Percentiles rank a stretch among this genome's conserved stretches.
These are phyloP conservation scores for Chiridota heheva DNA, from an alignment of 35 echinoderm and acorn worm species.

Conservation along the genomic window DNA sequence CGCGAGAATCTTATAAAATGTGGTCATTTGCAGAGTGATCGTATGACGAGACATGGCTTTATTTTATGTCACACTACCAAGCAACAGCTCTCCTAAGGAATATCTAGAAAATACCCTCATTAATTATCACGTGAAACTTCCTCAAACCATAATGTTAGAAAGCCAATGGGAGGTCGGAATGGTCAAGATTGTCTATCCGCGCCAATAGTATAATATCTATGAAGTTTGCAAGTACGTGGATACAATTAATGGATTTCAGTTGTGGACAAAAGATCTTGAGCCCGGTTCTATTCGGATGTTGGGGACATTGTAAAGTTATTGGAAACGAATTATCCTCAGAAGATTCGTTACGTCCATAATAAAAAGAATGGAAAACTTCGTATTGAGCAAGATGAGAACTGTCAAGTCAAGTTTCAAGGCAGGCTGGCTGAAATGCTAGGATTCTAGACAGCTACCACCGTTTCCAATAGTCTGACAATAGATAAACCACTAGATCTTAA, in stretches of 20 bases:
- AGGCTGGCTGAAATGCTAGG: conserved; percentile 31
- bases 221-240: background rate
- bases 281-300: conserved; percentile 41
- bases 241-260: background rate
- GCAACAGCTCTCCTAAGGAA: conserved; percentile 12
- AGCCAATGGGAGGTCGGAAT: conserved; percentile 31
- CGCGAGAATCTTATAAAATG: background rate
- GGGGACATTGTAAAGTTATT: conserved; percentile 27
- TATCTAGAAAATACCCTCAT: conserved; percentile 27
- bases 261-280: background rate
- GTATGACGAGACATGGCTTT: no score
- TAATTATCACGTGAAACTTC: conserved; percentile 40
- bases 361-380: conserved; percentile 19
- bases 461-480: background rate
- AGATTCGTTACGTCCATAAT: no score
- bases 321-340: background rate
- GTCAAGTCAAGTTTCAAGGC: conserved; percentile 8
- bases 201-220: conserved; percentile 35
- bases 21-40: background rate
- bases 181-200: conserved; percentile 16
- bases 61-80: conserved; percentile 23
- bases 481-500: background rate
- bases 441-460: background rate
- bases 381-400: background rate
- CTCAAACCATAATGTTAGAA: conserved; percentile 16